Conservation (phyloP, 2,113 vertebrate genomes). For the Zosterops japonicus region DNA sequence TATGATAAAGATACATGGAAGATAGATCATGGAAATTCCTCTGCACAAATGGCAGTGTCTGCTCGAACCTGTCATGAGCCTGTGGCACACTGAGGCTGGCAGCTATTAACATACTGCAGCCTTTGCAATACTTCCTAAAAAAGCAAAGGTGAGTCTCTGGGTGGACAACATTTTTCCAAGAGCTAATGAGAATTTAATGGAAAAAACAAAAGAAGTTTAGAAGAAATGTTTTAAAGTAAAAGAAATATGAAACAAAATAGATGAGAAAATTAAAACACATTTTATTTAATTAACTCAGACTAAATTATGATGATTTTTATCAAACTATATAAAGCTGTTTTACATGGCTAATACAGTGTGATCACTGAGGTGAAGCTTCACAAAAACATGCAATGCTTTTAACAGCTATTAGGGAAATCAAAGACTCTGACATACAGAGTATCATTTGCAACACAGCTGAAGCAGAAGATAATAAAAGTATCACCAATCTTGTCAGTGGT, state of each 20-base stretch:
- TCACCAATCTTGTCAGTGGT: not conserved
- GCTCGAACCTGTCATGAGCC: accelerated
- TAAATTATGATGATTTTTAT: not conserved
- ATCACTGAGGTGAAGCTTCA: not conserved
- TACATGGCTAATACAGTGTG: not conserved
- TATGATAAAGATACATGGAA: not conserved
- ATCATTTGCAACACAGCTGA: not conserved
- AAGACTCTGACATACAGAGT: not conserved
- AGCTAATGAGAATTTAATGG: not conserved
- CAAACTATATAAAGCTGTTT: not conserved
- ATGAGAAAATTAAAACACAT: not conserved
- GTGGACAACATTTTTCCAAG: not conserved
- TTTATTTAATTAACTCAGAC: not conserved
- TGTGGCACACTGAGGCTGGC: not conserved
- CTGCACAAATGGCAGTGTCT: not conserved
- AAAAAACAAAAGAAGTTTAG: not conserved
- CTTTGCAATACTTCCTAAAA: not conserved
- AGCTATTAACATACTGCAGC: not conserved
- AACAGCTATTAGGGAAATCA: not conserved
- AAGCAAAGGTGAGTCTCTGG: not conserved
- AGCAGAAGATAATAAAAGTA: not conserved
- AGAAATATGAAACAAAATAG: not conserved
- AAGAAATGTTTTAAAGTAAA: not conserved
- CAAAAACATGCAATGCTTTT: not conserved
- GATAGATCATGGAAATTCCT: not conserved